Evolutionary conservation across 1,140 invertebrate genomes (phyloP).

Genomic region (Choristoneura fumiferana): DNA sequence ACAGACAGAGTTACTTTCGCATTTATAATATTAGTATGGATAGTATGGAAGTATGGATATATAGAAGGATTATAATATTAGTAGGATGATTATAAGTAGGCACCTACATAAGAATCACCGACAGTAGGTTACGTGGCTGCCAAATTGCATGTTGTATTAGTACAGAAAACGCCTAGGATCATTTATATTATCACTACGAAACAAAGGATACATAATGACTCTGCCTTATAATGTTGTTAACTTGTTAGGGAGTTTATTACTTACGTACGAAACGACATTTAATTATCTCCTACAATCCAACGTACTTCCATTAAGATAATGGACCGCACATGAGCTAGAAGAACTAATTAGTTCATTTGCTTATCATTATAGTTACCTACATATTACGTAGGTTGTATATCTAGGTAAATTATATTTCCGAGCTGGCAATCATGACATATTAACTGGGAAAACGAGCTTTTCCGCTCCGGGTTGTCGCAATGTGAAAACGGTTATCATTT

Average conservation of each 20-base stretch:
- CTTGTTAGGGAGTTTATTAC: background rate
- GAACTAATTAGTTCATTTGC: too few relatives aligned
- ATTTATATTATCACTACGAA: background rate
- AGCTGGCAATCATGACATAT: background rate
- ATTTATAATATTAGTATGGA: too few relatives aligned
- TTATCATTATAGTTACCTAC: too few relatives aligned
- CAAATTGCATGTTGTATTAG: too few relatives aligned
- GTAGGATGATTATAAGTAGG: too few relatives aligned
- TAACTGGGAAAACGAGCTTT: background rate
- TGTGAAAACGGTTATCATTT: slow-evolving; percentile 1
- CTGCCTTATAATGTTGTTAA: too few relatives aligned
- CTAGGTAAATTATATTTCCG: background rate
- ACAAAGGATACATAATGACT: background rate
- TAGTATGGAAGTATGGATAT: too few relatives aligned
- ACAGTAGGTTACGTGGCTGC: too few relatives aligned
- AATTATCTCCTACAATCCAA: slow-evolving; percentile 3
- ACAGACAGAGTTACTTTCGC: too few relatives aligned
- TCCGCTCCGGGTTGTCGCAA: background rate
- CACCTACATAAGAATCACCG: too few relatives aligned
- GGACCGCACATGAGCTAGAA: background rate
- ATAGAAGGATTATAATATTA: too few relatives aligned
- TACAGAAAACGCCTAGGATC: background rate
- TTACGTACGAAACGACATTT: slow-evolving; percentile 10
- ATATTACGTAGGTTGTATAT: too few relatives aligned
- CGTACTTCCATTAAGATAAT: background rate